These are phyloP conservation scores for Heliangelus exortis DNA, from an alignment of 2,797 vertebrate genomes.

Conservation along the genomic window DNA sequence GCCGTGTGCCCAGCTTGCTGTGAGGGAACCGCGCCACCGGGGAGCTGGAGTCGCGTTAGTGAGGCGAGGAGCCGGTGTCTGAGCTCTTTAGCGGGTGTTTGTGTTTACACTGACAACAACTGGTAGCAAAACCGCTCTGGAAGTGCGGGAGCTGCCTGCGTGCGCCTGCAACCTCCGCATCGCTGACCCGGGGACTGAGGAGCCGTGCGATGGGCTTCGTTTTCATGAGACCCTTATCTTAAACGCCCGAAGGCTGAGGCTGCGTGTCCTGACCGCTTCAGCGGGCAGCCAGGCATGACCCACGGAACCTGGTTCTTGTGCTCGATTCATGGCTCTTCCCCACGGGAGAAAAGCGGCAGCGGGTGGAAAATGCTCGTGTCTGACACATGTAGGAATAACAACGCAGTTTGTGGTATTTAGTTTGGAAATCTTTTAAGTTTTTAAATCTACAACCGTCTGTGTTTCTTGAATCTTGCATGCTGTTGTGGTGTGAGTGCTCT, in stretches of 20 bases:
- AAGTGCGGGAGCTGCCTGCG: rapidly evolving
- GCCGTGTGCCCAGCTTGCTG: too few relatives aligned
- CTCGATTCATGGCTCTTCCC: rapidly evolving
- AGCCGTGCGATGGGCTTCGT: rapidly evolving
- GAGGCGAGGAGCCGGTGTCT: too few relatives aligned
- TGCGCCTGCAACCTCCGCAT: rapidly evolving
- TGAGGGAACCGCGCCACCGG: too few relatives aligned
- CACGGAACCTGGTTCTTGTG: background rate
- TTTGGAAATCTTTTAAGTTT: background rate
- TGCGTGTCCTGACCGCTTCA: too few relatives aligned
- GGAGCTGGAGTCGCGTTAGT: too few relatives aligned
- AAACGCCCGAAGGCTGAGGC: too few relatives aligned
- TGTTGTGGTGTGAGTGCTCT: background rate
- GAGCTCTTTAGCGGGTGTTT: too few relatives aligned
- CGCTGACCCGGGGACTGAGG: rapidly evolving
- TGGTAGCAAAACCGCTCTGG: too few relatives aligned
- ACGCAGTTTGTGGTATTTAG: rapidly evolving
- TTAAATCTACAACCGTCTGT: rapidly evolving
- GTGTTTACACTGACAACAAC: too few relatives aligned
- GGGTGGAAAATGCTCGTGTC: rapidly evolving
- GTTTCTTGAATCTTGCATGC: rapidly evolving
- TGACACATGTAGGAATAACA: rapidly evolving
- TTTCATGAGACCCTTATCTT: too few relatives aligned
- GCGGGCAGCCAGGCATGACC: too few relatives aligned
- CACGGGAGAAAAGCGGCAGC: rapidly evolving